Evolutionary conservation across 2,888 invertebrate genomes (phyloP), one percentile per base, ranked within the genome.

Genomic region (Ceramica pisi): DNA sequence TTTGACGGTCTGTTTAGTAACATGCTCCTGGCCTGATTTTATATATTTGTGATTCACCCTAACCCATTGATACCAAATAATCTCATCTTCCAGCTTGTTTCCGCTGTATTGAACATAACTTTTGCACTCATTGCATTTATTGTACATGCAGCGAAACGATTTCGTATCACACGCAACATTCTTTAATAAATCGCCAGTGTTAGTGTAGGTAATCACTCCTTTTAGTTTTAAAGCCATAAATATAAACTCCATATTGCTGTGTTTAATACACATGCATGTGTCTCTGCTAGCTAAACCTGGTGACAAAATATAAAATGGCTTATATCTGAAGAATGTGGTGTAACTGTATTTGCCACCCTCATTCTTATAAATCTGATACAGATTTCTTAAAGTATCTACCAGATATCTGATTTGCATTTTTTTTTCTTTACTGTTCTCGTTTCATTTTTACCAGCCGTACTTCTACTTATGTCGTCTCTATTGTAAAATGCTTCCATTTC

Each of bases 91-190:
- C 38, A 38, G 38, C 38, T 38, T 38, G 38, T 38, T 38, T 38
- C 38, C 38, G 38, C 38, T 38, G 38, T 38, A 38, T 31, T 55
- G 55, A 31, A 55, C 19, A 31, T 2, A 14, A 38, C 38, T 38
- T 38, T 38, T 38, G 38, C 38, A 38, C 38, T 38, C 38, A 10
- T 57, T 21, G 21, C 41, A 57, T 38, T 38, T 38, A 38, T 38
- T 41, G 57, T 57, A 57, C 57, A 57, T 57, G 35, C 57, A 57
- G 41, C 21, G n/a, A 41, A 57, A 57, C n/a, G 57, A 57, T 44
- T 44, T 59, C 14, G 23, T 59, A 19, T 59, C 59, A 44, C 59
- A 59, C 8, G 44, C 55, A 35, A 56, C 31, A 26, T 44, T 16
- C 6, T 59, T 59, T 16, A 59, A 59, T 44, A 44, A 23, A 8